Percentiles rank a stretch among this genome's conserved stretches.
phyloP scores from a whole-genome alignment of 1,140 invertebrate genomes.

The Drosophila simulans region DNA sequence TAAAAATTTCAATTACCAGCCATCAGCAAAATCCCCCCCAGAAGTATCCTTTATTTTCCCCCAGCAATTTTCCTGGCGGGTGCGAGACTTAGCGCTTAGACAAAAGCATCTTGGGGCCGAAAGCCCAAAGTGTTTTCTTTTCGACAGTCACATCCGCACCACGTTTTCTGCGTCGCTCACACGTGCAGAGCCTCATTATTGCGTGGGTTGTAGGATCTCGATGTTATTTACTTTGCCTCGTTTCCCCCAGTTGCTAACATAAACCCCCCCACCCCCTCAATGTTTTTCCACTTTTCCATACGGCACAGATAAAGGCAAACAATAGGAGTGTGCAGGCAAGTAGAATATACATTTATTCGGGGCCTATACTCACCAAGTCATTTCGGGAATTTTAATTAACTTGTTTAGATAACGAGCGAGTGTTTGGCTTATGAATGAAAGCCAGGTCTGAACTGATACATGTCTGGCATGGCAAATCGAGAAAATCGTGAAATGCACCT shows the following conservation, averaged over 20 bases:
- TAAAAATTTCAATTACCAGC: constrained; percentile 24
- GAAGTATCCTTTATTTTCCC: constrained; percentile 8
- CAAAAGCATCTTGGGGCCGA: constrained; percentile 65
- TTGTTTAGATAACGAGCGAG: constrained; percentile 55
- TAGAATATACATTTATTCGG: constrained; percentile 32
- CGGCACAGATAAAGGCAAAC: constrained; percentile 50
- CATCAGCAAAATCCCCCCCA: not conserved
- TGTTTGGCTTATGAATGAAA: constrained; percentile 26
- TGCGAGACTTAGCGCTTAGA: constrained; percentile 71
- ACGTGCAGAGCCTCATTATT: constrained; percentile 60
- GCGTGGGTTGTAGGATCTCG: constrained; percentile 44
- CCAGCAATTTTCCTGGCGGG: constrained; percentile 12
- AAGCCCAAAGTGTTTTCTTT: constrained; percentile 69
- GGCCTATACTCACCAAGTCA: constrained; percentile 52
- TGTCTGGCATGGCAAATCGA: constrained; percentile 29
- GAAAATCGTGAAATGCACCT: not conserved
- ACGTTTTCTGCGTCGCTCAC: constrained; percentile 44
- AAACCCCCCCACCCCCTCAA: no score
- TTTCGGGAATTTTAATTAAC: constrained; percentile 79
- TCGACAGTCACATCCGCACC: constrained; percentile 71
- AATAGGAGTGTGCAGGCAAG: constrained; percentile 61
- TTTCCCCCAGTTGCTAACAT: constrained; percentile 15
- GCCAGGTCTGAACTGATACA: constrained; percentile 9
- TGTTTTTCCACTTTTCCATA: constrained; percentile 27
- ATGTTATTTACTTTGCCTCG: constrained; percentile 64